A percentile compares a stretch with the other conserved stretches of the same genome.
These are phyloP conservation scores for Drosophila prolongata DNA, from an alignment of 2,888 invertebrate genomes.

Conservation along the genomic window DNA sequence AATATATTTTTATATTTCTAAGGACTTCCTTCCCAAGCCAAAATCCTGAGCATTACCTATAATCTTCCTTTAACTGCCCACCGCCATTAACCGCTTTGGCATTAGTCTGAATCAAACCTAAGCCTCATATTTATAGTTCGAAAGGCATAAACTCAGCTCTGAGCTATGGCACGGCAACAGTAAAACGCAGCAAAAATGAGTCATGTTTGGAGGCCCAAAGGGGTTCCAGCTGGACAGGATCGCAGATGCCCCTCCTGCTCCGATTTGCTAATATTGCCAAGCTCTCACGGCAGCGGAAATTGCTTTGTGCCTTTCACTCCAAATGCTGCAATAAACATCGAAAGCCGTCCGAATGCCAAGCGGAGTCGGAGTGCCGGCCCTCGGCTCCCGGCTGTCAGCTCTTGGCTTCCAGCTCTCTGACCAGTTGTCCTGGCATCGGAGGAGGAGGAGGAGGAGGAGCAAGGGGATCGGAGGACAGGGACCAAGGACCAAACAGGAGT, in stretches of 20 bases:
- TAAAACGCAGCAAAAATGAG: conserved; percentile 63
- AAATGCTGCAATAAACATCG: conserved; percentile 78
- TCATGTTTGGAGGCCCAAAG: conserved; percentile 27
- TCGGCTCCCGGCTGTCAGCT: conserved; percentile 24
- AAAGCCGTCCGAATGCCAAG: conserved; percentile 77
- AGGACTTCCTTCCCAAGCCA: neutral
- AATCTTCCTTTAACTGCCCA: neutral
- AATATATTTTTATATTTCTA: neutral
- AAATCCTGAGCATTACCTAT: neutral
- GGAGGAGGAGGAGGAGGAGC: conserved; percentile 32
- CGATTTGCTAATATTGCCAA: conserved; percentile 70
- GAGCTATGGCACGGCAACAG: conserved; percentile 39
- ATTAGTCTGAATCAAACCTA: conserved; percentile 50
- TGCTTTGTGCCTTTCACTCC: conserved; percentile 79
- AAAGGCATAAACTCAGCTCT: conserved; percentile 41
- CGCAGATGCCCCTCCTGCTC: conserved; percentile 3
- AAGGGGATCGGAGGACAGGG: neutral
- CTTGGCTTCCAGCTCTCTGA: conserved; percentile 15
- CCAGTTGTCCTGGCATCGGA: conserved; percentile 45
- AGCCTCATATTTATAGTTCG: conserved; percentile 47
- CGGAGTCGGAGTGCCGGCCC: conserved; percentile 22
- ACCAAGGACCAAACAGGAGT: conserved; percentile 40
- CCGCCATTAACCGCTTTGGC: conserved; percentile 2
- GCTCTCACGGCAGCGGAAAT: conserved; percentile 76
- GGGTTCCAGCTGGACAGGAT: conserved; percentile 1